Evolutionary conservation across 2,888 invertebrate genomes (phyloP).

Genomic region (Acrocyrtus sp.): DNA sequence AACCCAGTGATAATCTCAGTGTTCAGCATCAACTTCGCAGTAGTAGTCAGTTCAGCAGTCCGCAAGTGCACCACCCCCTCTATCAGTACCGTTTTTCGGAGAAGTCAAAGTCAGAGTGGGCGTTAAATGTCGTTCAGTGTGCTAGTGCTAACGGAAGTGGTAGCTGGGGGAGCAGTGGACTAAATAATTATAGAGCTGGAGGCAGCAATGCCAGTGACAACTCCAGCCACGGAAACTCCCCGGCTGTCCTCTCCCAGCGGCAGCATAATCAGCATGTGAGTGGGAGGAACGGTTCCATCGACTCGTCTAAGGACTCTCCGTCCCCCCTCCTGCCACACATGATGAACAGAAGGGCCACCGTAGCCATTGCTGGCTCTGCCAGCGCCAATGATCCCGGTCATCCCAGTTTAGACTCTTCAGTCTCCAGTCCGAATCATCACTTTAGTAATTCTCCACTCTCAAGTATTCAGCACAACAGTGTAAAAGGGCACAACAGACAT

Average conservation of each 20-base stretch:
- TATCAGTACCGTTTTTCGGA: constrained; percentile 56
- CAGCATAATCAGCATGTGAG: constrained; percentile 17
- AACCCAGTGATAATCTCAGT: constrained; percentile 32
- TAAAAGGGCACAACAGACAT: constrained; percentile 31
- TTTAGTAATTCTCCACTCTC: constrained; percentile 9
- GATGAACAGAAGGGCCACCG: constrained; percentile 38
- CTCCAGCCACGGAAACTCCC: neutral
- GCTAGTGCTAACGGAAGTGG: constrained; percentile 1
- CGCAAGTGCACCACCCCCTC: constrained; percentile 45
- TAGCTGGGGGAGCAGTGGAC: constrained; percentile 29
- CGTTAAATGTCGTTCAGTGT: constrained; percentile 50
- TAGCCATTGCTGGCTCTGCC: constrained; percentile 37
- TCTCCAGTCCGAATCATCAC: constrained; percentile 12
- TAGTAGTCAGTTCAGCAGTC: constrained; percentile 21
- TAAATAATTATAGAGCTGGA: constrained; percentile 12
- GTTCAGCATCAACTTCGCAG: constrained; percentile 12
- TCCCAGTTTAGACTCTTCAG: constrained; percentile 56
- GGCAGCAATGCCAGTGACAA: constrained; percentile 16
- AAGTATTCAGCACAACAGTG: constrained; percentile 21
- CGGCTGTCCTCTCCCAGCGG: neutral
- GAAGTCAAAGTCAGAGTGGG: constrained; percentile 62
- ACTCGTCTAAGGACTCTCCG: constrained; percentile 14
- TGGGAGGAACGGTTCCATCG: constrained; percentile 14
- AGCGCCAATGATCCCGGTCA: constrained; percentile 31
- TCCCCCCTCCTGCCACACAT: constrained; percentile 14